Base-by-base conservation (phyloP, 2,888 invertebrate species). In the Chymomyza fuscimana region DNA sequence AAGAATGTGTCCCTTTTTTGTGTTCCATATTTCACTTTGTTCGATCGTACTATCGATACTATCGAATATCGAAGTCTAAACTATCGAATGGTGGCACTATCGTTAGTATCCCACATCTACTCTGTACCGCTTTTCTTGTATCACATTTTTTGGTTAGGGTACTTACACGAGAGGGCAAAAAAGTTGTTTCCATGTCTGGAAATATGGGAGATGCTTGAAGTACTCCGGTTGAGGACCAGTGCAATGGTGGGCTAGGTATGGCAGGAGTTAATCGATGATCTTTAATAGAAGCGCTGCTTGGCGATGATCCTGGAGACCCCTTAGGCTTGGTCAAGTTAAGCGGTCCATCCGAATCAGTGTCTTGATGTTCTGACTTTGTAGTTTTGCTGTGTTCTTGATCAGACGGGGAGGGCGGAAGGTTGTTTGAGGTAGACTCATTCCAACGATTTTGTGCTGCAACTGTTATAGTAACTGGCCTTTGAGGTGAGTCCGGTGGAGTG, bases 251-350 rank as follows among this genome's bases (percentile, higher is more conserved):
- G 59, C 79, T 80, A 12, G 79, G 75, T 7, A 77, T 73, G 9
- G 73, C 66, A 5, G 80, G 63, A 62, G 81, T 69, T 63, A 75
- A 67, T 54, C 36, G 70, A 29, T 65, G 72, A 25, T 82, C 77
- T 9, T 62, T 72, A 22, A 66, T 60, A 9, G 56, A 19, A n/a
- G 66, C 22, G 22, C 76, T 76, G 12, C 68, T 75, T 5, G 80
- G 93, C 64, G 94, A 93, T 25, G 90, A 89, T 12, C 93, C 93
- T 1, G 93, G 93, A 4, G 94, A 94, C 15, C 93, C 93, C 66
- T 97, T 96, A 69, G 97, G 97, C 92, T 97, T 98, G 88, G 95
- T 95, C 65, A 98, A 94, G 92, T 98, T 98, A 58, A 98, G 93
- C 1, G 98, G 98, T 1, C 96, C 94, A 90, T 98, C 97, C 0